Percentiles rank a stretch among this genome's conserved stretches.
Evolutionary conservation across 2,888 invertebrate species (phyloP).

Genomic region (Baronia brevicornis): DNA sequence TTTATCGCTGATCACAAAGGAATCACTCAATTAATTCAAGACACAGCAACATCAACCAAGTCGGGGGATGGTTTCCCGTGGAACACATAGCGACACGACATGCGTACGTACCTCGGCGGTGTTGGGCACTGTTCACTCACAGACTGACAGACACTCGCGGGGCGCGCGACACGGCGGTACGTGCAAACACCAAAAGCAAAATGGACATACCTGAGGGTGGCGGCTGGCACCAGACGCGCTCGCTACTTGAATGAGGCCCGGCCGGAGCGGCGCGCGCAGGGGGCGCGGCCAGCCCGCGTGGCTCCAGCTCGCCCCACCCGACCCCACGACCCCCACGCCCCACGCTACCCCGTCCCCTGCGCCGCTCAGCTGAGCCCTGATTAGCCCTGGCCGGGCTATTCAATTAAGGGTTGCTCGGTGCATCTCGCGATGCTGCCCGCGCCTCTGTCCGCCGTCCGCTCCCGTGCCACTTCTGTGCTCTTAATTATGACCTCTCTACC

Average conservation of each 20-base stretch:
- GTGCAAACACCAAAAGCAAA: conserved; percentile 72
- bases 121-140: conserved; percentile 41
- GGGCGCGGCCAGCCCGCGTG: conserved; percentile 78
- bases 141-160: conserved; percentile 66
- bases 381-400: conserved; percentile 71
- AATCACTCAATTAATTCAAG: conserved; percentile 25
- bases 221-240: conserved; percentile 71
- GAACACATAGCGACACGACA: conserved; percentile 35
- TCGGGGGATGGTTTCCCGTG: conserved; percentile 21
- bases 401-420: conserved; percentile 70
- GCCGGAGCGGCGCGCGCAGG: conserved; percentile 76
- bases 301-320: conserved; percentile 64
- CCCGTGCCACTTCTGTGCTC: conserved; percentile 44
- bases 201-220: conserved; percentile 73
- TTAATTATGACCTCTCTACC: conserved; percentile 57
- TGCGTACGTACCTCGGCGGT: conserved; percentile 61
- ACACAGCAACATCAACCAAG: conserved; percentile 26
- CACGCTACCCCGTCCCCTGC: conserved; percentile 35
- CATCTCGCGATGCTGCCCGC: conserved; percentile 48
- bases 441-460: conserved; percentile 32
- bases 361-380: conserved; percentile 71
- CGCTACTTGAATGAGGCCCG: conserved; percentile 74
- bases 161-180: conserved; percentile 49
- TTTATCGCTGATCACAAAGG: conserved; percentile 15
- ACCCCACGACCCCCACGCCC: conserved; percentile 25